Conservation (phyloP, 2,113 vertebrate species). For the Rhinolophus sinicus region DNA sequence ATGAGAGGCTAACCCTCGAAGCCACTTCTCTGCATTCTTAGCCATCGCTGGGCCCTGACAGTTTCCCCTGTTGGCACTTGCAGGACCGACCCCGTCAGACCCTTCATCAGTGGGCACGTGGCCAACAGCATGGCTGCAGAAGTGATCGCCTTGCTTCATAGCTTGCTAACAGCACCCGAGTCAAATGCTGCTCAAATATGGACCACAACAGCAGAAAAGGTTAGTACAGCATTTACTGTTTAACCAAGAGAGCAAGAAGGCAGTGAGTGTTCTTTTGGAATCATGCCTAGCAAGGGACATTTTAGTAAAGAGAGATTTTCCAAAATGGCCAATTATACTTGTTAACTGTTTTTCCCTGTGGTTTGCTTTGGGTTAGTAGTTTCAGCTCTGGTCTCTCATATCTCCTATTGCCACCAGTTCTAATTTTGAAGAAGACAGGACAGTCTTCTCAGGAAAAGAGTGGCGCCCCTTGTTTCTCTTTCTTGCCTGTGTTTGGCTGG, state of each 20-base stretch:
- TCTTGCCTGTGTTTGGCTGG: neutral
- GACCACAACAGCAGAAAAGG: constrained; percentile 98
- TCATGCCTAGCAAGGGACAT: neutral
- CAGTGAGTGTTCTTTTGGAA: neutral
- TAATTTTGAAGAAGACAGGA: neutral
- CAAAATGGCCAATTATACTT: neutral
- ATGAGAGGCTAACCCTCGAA: neutral
- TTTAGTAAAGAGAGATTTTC: neutral
- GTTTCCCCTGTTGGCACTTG: neutral
- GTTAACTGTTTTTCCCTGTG: neutral
- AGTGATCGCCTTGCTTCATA: constrained; percentile 97
- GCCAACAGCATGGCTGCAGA: constrained; percentile 99
- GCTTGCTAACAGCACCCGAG: constrained; percentile 96
- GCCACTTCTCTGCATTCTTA: neutral
- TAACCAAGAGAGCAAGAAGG: neutral
- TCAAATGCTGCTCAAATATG: constrained; percentile 98
- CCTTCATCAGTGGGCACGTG: constrained; percentile 98
- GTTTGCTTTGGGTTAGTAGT: neutral
- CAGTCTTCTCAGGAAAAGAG: neutral
- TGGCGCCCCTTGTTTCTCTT: neutral
- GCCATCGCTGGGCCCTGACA: neutral
- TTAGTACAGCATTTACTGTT: constrained; percentile 66
- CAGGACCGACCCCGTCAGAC: constrained; percentile 96
- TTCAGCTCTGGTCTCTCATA: neutral
- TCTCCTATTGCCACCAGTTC: neutral